Base-by-base conservation (phyloP, 2,888 invertebrate species). In the Ennomos erosarius region DNA sequence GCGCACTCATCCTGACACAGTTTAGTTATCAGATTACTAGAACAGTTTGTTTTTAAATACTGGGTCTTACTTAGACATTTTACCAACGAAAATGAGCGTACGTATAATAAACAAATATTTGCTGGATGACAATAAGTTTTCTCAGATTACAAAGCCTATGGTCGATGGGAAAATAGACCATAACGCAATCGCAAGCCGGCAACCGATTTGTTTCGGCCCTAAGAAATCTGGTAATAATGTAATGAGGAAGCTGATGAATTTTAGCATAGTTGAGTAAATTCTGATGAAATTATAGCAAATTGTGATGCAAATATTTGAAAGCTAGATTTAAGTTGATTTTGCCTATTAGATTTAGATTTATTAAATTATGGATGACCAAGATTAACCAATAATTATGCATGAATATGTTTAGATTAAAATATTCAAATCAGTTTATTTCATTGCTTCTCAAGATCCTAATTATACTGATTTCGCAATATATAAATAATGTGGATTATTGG, bases 111-210 rank as follows among this genome's bases (percentile, higher is more conserved):
- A 35, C 45, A 16, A 16, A n/a, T n/a, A 39, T 11, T 39, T n/a
- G n/a, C 26, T n/a, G 10, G 13, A 43, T 12, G 37, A 39, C 40
- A 37, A 13, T 12, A 26, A 39, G 26, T 50, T 50, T 50, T 40
- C 10, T 34, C 9, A n/a, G 9, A 59, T 67, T 67, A 55, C 54
- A 58, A 65, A 55, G 65, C 35, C 37, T 13, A 45, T 43, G 10
- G 44, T 44, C 56, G 50, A 67, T 65, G 65, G 63, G 59, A 67
- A 65, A 54, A 67, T 39, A 11, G 48, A 54, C 63, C 58, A 58
- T 63, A 59, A 54, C 60, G 51, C 45, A 26, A 48, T 61, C 52
- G 50, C 55, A 57, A 65, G 48, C 47, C 16, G 40, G 10, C 13
- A 12, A 38, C 26, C 33, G 43, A 67, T 67, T 67, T 37, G 67